Evolutionary conservation across 1,140 invertebrate species (phyloP).

Genomic region (Drosophila carrolli): DNA sequence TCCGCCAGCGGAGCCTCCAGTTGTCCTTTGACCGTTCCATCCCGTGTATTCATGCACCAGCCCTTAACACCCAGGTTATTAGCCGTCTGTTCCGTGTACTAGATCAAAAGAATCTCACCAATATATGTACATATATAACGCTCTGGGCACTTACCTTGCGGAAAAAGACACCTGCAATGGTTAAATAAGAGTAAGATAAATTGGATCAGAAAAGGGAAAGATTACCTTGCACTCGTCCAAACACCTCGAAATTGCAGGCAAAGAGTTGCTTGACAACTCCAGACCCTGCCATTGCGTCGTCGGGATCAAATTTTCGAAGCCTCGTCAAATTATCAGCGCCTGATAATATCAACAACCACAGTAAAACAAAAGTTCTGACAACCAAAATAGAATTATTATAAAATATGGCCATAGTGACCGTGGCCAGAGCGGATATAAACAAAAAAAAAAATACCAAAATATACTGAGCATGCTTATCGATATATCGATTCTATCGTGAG

Average conservation of each 20-base stretch:
- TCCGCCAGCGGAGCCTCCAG: slow-evolving; percentile 87
- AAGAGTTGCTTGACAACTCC: slow-evolving; percentile 27
- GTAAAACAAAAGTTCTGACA: slow-evolving; percentile 19
- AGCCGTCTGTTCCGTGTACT: slow-evolving; percentile 88
- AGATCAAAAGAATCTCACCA: neutral
- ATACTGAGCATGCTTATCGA: neutral
- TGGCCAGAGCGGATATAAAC: slow-evolving; percentile 4
- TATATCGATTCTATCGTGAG: too few species aligned
- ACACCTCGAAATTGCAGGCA: slow-evolving; percentile 86
- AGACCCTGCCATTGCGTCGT: slow-evolving; percentile 17
- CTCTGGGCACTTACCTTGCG: slow-evolving; percentile 60
- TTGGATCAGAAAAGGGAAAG: neutral
- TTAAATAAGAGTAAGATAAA: neutral
- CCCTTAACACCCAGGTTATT: slow-evolving; percentile 87
- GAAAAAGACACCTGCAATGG: slow-evolving; percentile 68
- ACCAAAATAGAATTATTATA: slow-evolving; percentile 29
- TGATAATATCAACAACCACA: slow-evolving; percentile 15
- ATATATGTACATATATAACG: neutral
- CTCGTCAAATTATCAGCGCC: neutral
- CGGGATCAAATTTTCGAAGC: neutral
- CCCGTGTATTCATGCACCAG: slow-evolving; percentile 90
- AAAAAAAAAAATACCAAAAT: neutral
- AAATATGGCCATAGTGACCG: slow-evolving; percentile 35
- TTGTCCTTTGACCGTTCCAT: slow-evolving; percentile 88
- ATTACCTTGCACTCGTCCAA: slow-evolving; percentile 86